Evolutionary conservation across 2,888 invertebrate species (phyloP), one percentile per base, ranked within the genome.

Genomic region (Exocentrus adspersus): DNA sequence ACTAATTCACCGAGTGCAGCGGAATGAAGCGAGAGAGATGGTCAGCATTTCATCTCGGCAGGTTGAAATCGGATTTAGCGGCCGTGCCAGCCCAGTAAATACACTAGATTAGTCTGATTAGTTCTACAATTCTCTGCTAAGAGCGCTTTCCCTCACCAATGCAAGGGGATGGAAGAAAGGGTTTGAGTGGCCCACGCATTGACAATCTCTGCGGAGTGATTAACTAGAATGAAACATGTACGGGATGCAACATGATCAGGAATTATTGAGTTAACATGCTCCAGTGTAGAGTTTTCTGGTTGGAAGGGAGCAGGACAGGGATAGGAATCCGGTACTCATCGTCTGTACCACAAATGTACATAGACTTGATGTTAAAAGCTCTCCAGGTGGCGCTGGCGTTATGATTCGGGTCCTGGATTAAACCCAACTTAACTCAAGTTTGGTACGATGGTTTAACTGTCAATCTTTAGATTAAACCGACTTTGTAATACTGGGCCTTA

Each of bases 61-160:
- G 60, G 62, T 56, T 45, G 45, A 62, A 65, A 65, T 65, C 65
- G 58, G 65, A 65, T 65, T 65, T 65, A 42, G 62, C 59, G 62
- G 58, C 60, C 52, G 73, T 78, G 73, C 75, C 76, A 74, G 77
- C 72, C 76, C 76, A 77, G 77, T 78, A 78, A 79, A 79, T 77
- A 76, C 78, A 75, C 71, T 78, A 77, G 78, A 79, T 79, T 79
- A 79, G 79, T 75, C 77, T 79, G 79, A 79, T 79, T 79, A 79
- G 79, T 78, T 78, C 76, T 72, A 72, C 74, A 76, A 75, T 75
- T 76, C 72, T 71, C 72, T 70, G 68, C 70, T 70, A 69, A 73
- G 67, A 71, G 71, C 68, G 66, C 61, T 62, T 68, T 60, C 59
- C 56, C 65, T 61, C 61, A 17, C 59, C 54, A 43, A 9, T 54